Percentiles rank a stretch among this genome's conserved stretches.
These are phyloP conservation scores for Bubo blakistoni DNA, from an alignment of 2,113 vertebrate genomes.

Conservation along the genomic window DNA sequence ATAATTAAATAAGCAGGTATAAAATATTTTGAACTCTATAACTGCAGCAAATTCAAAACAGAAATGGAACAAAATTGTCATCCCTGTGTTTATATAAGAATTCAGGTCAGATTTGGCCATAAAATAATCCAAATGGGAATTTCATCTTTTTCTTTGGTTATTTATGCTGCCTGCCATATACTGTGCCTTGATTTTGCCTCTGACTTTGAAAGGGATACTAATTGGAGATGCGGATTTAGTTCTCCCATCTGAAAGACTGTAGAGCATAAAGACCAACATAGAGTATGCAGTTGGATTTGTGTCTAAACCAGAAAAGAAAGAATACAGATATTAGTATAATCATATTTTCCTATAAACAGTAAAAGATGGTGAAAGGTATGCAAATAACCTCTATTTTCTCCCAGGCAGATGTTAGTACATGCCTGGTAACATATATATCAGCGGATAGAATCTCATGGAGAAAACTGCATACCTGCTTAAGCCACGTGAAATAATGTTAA, in stretches of 20 bases:
- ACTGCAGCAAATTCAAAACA: not conserved
- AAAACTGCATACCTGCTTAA: not conserved
- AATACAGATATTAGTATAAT: not conserved
- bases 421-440: not conserved
- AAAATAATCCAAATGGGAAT: not conserved
- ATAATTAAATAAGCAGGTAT: not conserved
- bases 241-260: not conserved
- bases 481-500: fast-evolving
- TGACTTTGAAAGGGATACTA: not conserved
- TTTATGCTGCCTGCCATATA: not conserved
- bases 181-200: not conserved
- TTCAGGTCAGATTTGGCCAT: not conserved
- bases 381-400: not conserved
- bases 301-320: not conserved
- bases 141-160: not conserved
- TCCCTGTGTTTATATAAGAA: not conserved
- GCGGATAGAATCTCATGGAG: not conserved
- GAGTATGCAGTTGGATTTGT: not conserved
- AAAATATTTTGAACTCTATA: not conserved
- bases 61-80: not conserved
- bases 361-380: not conserved
- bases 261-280: not conserved
- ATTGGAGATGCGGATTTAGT: not conserved
- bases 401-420: not conserved
- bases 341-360: not conserved